A percentile compares a stretch with the other conserved stretches of the same genome.
These are phyloP conservation scores for Linyphia triangularis DNA, from an alignment of 2,888 invertebrate genomes.

Conservation along the genomic window DNA sequence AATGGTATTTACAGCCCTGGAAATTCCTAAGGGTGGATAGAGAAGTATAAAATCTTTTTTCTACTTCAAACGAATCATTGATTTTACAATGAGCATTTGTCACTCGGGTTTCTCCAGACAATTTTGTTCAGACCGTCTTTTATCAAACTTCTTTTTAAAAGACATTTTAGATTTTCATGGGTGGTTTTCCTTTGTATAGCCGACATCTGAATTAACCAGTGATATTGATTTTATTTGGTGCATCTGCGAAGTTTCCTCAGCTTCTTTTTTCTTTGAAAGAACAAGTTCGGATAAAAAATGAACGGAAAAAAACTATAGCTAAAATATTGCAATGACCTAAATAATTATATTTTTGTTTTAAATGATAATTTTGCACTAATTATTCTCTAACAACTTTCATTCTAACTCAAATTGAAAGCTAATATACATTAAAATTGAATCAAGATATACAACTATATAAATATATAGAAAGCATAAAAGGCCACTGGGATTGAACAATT, in stretches of 20 bases:
- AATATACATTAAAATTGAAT: too few relatives aligned
- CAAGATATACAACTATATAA: too few relatives aligned
- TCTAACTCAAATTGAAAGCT: too few relatives aligned
- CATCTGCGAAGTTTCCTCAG: background rate
- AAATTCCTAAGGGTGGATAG: constrained; percentile 6
- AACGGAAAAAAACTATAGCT: too few relatives aligned
- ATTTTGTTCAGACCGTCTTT: background rate
- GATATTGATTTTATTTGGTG: background rate
- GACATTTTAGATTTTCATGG: constrained; percentile 3
- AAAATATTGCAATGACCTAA: too few relatives aligned
- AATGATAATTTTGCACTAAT: too few relatives aligned
- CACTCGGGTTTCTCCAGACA: constrained; percentile 23
- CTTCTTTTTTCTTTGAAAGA: background rate
- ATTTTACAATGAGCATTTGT: constrained; percentile 67
- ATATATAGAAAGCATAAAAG: too few relatives aligned
- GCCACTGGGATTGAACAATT: too few relatives aligned
- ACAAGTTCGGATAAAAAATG: background rate
- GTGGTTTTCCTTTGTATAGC: background rate
- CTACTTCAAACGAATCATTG: constrained; percentile 53
- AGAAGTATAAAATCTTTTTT: background rate
- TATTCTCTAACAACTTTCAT: too few relatives aligned
- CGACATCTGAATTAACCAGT: background rate
- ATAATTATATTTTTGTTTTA: too few relatives aligned
- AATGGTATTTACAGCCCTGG: constrained; percentile 12
- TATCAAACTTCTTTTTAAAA: background rate